Base-by-base conservation (phyloP, 92 coral and sea anemone species). In the Isaurus tuberculatus region DNA sequence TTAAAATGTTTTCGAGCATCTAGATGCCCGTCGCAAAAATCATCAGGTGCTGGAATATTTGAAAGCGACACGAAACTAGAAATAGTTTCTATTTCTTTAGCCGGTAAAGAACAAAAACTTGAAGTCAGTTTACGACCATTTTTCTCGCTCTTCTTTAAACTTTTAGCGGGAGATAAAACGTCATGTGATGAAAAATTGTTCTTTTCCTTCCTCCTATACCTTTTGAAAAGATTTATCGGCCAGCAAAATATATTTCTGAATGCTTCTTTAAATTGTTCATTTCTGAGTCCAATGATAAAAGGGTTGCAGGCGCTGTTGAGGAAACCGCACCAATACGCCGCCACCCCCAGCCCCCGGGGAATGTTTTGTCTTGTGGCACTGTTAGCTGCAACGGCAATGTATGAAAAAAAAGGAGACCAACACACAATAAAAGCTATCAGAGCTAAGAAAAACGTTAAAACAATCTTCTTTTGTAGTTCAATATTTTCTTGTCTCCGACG, bases 271-370 rank as follows among this genome's bases (percentile, higher is more conserved):
- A 91, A 94, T 58, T 72, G 86, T 25, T 89, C 93, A 53, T 83
- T 91, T 67, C 95, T 94, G 9, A 94, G 73, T 37, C 98, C 98
- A 36, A 94, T 86, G 46, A 94, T 89, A 22, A 91, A 94, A 29
- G 98, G 98, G 75, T 94, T 94, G 40, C 94, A 89, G 31, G 94
- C 85, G 28, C 93, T 89, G 53, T 94, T 91, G 8, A 94, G 84
- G 61, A 89, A 94, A 2, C 98, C 97, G 70, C 94, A 93, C 92
- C 90, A 88, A 61, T 91, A 93, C 7, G 97, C 94, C 11, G 93
- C 94, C 9, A 93, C 31, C 79, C 97, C 97, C 27, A 93, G 83
- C 9, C 97, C 97, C 75, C 73, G 91, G 0, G 97, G 94, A 44
- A 93, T 83, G 29, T 88, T 73, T 29, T 86, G 88, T 33, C 86